Base-by-base conservation (phyloP, 2,888 invertebrate species). In the Eupithecia insigniata region DNA sequence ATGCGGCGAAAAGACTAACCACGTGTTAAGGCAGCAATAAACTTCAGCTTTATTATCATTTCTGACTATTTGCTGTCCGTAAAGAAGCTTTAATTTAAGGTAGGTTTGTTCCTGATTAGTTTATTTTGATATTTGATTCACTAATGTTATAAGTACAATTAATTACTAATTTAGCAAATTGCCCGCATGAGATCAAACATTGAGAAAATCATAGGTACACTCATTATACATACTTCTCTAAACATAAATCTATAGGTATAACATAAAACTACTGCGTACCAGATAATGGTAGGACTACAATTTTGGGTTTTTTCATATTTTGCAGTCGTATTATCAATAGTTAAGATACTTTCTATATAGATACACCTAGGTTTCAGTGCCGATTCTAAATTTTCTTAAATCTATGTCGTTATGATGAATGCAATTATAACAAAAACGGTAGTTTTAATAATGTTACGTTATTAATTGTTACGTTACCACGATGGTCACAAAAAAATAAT, bases 161-260 rank as follows among this genome's bases (percentile, higher is more conserved):
- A 34, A 62, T 32, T 62, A n/a, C 67, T 85, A 85, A 83, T 78
- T 80, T 77, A 83, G 85, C 85, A 83, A 86, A 86, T 86, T 85
- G 85, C 87, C 83, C 80, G 80, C 82, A 81, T 92, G 92, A 92
- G 92, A 92, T 92, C 92, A 92, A 86, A 84, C 85, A 86, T 83
- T 84, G 84, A 86, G 82, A 85, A 83, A 34, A n/a, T 85, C 30
- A 18, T 26, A 64, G n/a, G n/a, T 28, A 34, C 18, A 61, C 32
- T 83, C 16, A 36, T 26, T 60, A 26, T 28, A 61, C 22, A 28
- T n/a, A n/a, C n/a, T n/a, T 58, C 14, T 10, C 8, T 60, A 16
- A 60, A 18, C 60, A 30, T 18, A 30, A 60, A 16, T 60, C 0
- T 30, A 60, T n/a, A 62, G 18, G 28, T n/a, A 62, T 26, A 34